Conservation (phyloP, 2,888 invertebrate species). For the Pyrgus malvae region DNA sequence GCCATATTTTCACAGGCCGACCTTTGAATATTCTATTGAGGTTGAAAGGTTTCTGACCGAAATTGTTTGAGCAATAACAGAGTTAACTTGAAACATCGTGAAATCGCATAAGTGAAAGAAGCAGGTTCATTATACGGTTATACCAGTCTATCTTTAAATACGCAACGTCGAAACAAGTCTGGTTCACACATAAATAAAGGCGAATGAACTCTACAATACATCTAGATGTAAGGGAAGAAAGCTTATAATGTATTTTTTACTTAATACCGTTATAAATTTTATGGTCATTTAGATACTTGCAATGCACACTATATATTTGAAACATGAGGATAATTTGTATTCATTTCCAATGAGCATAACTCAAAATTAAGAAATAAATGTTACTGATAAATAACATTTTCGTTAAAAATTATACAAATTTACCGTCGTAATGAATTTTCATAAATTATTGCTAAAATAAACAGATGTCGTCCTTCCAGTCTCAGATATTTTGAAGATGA, state of each 20-base stretch:
- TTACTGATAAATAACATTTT: too few species aligned
- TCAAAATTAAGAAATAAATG: too few species aligned
- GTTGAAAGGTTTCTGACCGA: conserved; percentile 58
- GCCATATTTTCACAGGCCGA: conserved; percentile 68
- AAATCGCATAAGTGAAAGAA: conserved; percentile 4
- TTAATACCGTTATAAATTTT: neutral
- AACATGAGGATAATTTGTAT: too few species aligned
- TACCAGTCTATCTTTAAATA: neutral
- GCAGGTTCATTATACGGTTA: neutral
- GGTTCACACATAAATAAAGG: neutral
- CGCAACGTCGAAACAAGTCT: neutral
- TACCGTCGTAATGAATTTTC: neutral
- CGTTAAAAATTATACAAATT: too few species aligned
- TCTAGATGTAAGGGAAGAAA: too few species aligned
- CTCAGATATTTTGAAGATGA: neutral
- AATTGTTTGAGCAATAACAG: conserved; percentile 45
- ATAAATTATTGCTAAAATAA: neutral
- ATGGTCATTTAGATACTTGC: too few species aligned
- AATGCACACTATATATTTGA: too few species aligned
- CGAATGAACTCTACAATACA: neutral
- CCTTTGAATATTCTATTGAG: conserved; percentile 74
- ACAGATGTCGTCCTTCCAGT: neutral
- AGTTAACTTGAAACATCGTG: conserved; percentile 20
- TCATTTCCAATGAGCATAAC: neutral
- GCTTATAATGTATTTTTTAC: too few species aligned